phyloP scores from a whole-genome alignment of 2,113 vertebrate genomes.

The Apodemus speciosus region DNA sequence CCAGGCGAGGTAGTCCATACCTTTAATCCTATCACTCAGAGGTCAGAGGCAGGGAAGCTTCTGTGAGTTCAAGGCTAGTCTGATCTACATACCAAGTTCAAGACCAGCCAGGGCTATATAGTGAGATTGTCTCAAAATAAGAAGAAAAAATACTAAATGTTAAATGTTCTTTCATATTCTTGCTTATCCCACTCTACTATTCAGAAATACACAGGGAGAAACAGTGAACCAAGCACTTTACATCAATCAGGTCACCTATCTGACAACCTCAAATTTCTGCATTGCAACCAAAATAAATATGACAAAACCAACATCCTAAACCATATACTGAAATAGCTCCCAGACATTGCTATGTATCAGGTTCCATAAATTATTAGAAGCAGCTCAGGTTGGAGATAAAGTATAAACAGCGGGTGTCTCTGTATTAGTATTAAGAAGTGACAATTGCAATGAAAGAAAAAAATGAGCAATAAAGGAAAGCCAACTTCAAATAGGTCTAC shows the following conservation, averaged over 20 bases:
- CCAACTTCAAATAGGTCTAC: constrained; percentile 37
- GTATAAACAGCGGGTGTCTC: neutral
- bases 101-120: neutral
- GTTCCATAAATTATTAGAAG: constrained; percentile 49
- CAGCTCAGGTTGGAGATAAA: neutral
- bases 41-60: neutral
- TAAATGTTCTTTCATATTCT: constrained; percentile 13
- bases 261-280: constrained; percentile 30
- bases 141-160: constrained; percentile 44
- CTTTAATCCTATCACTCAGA: neutral
- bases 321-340: constrained; percentile 23
- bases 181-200: constrained; percentile 21
- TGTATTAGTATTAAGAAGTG: constrained; percentile 39
- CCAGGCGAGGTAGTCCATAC: too few relatives aligned
- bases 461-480: constrained; percentile 1
- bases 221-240: neutral
- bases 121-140: neutral
- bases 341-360: constrained; percentile 22
- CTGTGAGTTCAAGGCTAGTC: neutral
- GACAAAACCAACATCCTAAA: constrained; percentile 38
- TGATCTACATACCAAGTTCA: neutral
- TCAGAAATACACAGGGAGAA: constrained; percentile 43
- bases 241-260: neutral
- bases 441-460: constrained; percentile 47
- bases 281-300: constrained; percentile 54